A percentile compares a stretch with the other conserved stretches of the same genome.
These are phyloP conservation scores for Atractosteus spatula DNA, from an alignment of 2,113 vertebrate genomes.

Conservation along the genomic window DNA sequence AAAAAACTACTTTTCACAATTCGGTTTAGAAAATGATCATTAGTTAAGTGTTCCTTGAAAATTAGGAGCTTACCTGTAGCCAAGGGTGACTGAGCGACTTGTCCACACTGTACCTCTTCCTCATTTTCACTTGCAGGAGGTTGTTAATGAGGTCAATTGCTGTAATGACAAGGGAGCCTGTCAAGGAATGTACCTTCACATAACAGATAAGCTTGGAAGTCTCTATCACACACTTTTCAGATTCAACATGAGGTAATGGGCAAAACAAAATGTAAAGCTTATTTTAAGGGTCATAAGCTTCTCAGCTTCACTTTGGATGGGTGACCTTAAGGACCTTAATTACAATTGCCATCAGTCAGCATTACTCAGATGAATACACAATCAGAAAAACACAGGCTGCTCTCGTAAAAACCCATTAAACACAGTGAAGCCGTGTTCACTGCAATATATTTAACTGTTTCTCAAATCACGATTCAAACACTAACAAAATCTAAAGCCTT, in stretches of 20 bases:
- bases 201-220: not conserved
- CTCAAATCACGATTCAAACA: not conserved
- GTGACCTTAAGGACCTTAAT: conserved; percentile 45
- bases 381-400: conserved; percentile 30
- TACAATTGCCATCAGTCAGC: conserved; percentile 42
- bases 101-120: conserved; percentile 94
- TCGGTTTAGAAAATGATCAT: not conserved
- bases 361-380: conserved; percentile 64
- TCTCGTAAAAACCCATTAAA: conserved; percentile 3
- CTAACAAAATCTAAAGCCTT: not conserved
- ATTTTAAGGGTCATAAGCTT: conserved; percentile 65
- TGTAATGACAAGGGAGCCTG: conserved; percentile 59
- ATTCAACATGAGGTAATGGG: conserved; percentile 57
- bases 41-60: not conserved
- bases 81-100: conserved; percentile 95
- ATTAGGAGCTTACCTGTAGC: conserved; percentile 79
- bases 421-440: not conserved
- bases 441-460: not conserved
- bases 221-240: not conserved
- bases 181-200: conserved; percentile 24
- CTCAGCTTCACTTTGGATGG: conserved; percentile 40
- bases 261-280: conserved; percentile 73
- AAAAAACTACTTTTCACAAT: too few relatives aligned
- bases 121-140: conserved; percentile 98
- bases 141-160: conserved; percentile 97